Evolutionary conservation across 1,140 invertebrate genomes (phyloP), one percentile per base, ranked within the genome.

Genomic region (Ptiloglossa arizonensis): DNA sequence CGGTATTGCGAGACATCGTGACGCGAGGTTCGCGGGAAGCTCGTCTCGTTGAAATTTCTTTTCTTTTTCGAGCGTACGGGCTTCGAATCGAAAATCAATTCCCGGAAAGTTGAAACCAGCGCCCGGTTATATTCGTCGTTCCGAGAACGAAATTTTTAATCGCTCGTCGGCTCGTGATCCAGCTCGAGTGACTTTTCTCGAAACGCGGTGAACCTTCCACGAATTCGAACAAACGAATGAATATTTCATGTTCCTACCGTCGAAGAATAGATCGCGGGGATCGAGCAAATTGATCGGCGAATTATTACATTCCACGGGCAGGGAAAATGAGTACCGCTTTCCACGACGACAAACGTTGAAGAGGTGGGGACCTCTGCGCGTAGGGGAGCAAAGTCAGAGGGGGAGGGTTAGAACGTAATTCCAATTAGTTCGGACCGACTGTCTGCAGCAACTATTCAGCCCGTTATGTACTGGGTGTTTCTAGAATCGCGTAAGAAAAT

Each of bases 381-480:
- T 50, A 17, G n/a, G 60, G 56, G 29, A 56, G 44, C 3, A 0
- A 56, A 19, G 27, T 9, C 73, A 8, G 41, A 50, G 5, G 32
- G 32, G 35, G 44, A 32, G 57, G 54, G 71, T 52, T 60, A 67
- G 63, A 79, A 54, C 54, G 62, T 69, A 79, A 79, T 82, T 82
- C 70, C 76, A 82, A 82, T 82, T 82, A 79, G 77, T 79, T 71
- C 50, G 48, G 35, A 17, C 63, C n/a, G 19, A 71, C 74, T 70
- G 57, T 64, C 59, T 54, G 67, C 60, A 48, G 35, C 59, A 29
- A 27, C 29, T 71, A 70, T 70, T 24, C 46, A 17, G 46, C 41
- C 4, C 1, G 46, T 46, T 66, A 72, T 66, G 24, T 56, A 57
- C 76, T 38, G 38, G 19, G 50, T 59, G 69, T 46, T 48, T 59